Base-by-base conservation (phyloP, 2,888 invertebrate genomes). In the Microchrysa polita region DNA sequence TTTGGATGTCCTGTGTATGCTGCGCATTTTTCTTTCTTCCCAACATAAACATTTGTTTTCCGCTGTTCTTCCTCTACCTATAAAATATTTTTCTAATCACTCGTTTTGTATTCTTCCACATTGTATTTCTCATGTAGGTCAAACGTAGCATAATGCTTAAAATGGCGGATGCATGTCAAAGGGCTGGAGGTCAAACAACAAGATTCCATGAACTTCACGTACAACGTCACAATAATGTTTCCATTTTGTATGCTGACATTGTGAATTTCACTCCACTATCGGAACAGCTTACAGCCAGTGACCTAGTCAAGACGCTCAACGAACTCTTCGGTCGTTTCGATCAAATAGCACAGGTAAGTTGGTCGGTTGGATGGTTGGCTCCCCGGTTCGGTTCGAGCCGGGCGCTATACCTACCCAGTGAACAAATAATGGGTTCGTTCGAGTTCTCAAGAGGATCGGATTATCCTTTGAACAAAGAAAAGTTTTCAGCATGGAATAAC, bases 181-280 rank as follows among this genome's bases (percentile, higher is more conserved):
- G 87, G 79, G 80, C 87, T 80, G 84, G 89, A 81, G 83, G 90
- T 4, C 84, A 93, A 80, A 90, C 92, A 80, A 95, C 94, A 10
- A 88, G 94, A 60, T 98, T 97, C 84, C 97, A 98, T 83, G 97
- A 98, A 84, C 92, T 98, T 89, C 96, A 97, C 86, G 97, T 98
- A 1, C 97, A 97, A 81, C 88, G 97, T 9, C 97, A 97, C 84
- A 96, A 96, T 83, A 97, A 96, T 84, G 97, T 97, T 79, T 96
- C 97, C 82, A 97, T 98, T 78, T 87, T 98, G 57, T 98, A 97
- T 84, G 98, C 98, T 0, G 98, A 98, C 83, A 98, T 98, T 79
- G 98, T 98, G 40, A 98, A 97, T 87, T 98, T 98, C 84, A 98
- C 98, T 0, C 97, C 97, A 0, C 87, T 98, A 48, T 97, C 98